Evolutionary conservation across 1,140 invertebrate species (phyloP), one percentile per base, ranked within the genome.

Genomic region (Hycleus phaleratus): DNA sequence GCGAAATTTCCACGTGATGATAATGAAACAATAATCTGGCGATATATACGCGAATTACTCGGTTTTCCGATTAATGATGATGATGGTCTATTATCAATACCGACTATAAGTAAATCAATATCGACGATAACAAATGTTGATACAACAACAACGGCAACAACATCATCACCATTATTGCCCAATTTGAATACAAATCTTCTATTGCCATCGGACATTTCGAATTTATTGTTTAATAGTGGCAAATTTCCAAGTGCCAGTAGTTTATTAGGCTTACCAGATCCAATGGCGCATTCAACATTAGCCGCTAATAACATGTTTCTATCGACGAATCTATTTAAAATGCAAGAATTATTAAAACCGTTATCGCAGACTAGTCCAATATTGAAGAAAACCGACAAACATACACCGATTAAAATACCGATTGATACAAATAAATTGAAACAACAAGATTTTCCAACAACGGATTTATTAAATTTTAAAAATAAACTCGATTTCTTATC

Each of bases 291-390:
- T 64, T 81, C 80, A n/a, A 84, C 82, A 26, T 70, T 85, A 58
- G 82, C 82, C 0, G 82, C 82, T 2, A 85, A 84, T 62, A 85
- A 85, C 63, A 83, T 85, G 81, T 85, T 84, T 46, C 73, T 85
- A 61, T 81, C 75, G 42, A 77, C 76, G 10, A 77, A 77, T 58
- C 68, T 77, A 25, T 68, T 79, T 56, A 77, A 78, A 58, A 79
- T 79, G 68, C 77, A 79, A 62, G 78, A 79, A 55, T 70, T 78
- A 1, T 60, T 79, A 4, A 77, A 77, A 72, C 77, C 68, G 60
- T 73, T 76, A 66, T 77, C 73, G 67, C 77, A 74, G 64, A 77
- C 68, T 68, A 77, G 51, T 69, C 74, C 18, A 69, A 72, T 57
- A 68, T 65, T 7, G 68, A 46, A 58, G 9, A 67, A 64, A 53